Evolutionary conservation across 2,113 vertebrate genomes (phyloP).

Genomic region (Pantherophis guttatus): DNA sequence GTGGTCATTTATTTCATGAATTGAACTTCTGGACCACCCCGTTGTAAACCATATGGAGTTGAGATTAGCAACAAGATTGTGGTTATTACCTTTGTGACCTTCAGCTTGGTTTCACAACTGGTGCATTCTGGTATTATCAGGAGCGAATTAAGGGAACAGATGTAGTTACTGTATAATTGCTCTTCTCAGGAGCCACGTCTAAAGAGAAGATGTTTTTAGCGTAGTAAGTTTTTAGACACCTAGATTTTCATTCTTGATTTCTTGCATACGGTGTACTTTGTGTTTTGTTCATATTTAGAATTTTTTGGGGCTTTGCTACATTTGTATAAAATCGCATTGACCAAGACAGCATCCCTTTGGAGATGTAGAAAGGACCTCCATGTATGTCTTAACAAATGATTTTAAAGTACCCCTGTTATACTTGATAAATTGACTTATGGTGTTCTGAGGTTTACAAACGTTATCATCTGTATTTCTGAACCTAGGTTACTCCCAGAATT

Average conservation of each 20-base stretch:
- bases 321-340: not conserved
- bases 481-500: not conserved
- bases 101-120: conserved; percentile 62
- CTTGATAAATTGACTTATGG: not conserved
- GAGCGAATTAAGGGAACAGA: conserved; percentile 42
- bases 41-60: not conserved
- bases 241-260: not conserved
- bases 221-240: rapidly evolving
- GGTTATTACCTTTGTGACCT: conserved; percentile 48
- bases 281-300: not conserved
- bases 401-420: not conserved
- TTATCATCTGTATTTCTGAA: not conserved
- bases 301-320: not conserved
- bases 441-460: not conserved
- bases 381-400: not conserved
- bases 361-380: not conserved
- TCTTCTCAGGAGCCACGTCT: not conserved
- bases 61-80: not conserved
- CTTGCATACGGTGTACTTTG: not conserved
- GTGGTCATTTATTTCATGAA: not conserved
- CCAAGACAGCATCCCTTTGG: not conserved
- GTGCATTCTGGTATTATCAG: conserved; percentile 58
- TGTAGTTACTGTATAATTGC: conserved; percentile 56
- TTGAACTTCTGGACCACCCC: not conserved
- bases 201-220: conserved; percentile 34